Percentiles rank a stretch among this genome's conserved stretches.
Conservation (phyloP, 1,140 invertebrate genomes). For the Sarcophaga peregrina region DNA sequence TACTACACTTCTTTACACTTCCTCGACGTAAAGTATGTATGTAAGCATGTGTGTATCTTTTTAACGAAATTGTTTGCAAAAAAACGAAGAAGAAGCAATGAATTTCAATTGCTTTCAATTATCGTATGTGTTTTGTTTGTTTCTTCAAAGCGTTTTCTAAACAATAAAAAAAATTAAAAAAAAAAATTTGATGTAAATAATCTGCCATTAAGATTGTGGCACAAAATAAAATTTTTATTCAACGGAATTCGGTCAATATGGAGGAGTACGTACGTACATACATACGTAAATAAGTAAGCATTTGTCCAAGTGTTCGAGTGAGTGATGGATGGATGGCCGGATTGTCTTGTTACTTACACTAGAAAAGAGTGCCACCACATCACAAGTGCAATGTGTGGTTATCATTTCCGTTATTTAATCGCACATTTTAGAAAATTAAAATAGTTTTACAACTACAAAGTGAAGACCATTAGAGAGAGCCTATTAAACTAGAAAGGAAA, state of each 20-base stretch:
- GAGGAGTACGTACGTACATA: neutral
- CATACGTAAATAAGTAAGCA: too few relatives aligned
- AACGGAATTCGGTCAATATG: neutral
- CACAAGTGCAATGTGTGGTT: too few relatives aligned
- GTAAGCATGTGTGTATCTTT: too few relatives aligned
- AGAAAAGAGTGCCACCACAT: conserved; percentile 2
- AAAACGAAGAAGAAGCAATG: neutral
- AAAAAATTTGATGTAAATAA: neutral
- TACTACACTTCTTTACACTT: neutral
- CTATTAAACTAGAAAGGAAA: too few relatives aligned
- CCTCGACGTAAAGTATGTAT: too few relatives aligned
- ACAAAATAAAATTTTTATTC: neutral
- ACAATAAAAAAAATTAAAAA: neutral
- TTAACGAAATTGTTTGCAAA: too few relatives aligned
- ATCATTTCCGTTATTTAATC: conserved; percentile 3
- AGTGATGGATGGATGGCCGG: neutral
- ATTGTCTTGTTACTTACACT: too few relatives aligned
- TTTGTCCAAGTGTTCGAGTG: neutral
- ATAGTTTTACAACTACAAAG: too few relatives aligned
- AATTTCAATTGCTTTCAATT: conserved; percentile 14
- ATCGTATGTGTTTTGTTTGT: neutral
- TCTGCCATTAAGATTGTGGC: conserved; percentile 1
- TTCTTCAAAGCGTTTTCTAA: neutral
- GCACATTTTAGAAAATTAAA: too few relatives aligned
- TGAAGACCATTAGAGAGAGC: too few relatives aligned